Conservation (phyloP, 1,140 invertebrate genomes). For the Hyposmocoma kahamanoa region DNA sequence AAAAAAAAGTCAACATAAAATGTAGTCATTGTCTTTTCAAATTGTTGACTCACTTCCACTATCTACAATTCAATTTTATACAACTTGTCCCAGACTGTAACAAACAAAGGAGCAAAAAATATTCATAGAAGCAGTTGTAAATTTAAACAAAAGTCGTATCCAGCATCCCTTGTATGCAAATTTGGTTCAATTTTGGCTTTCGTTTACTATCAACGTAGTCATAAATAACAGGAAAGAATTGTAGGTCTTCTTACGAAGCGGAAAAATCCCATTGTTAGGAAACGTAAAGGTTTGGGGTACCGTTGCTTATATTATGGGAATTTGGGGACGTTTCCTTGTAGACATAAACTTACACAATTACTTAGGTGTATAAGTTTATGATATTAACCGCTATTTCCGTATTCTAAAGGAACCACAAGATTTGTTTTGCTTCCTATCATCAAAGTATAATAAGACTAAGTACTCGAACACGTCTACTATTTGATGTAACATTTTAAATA, state of each 20-base stretch:
- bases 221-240: constrained; percentile 36
- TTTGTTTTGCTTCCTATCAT: too few relatives aligned
- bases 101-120: neutral
- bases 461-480: too few relatives aligned
- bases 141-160: neutral
- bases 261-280: constrained; percentile 18
- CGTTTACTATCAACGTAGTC: constrained; percentile 32
- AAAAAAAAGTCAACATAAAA: too few relatives aligned
- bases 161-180: constrained; percentile 35
- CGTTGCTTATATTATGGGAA: too few relatives aligned
- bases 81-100: neutral
- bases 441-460: too few relatives aligned
- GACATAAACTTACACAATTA: too few relatives aligned
- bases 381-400: too few relatives aligned
- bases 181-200: constrained; percentile 36
- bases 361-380: too few relatives aligned
- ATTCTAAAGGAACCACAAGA: too few relatives aligned
- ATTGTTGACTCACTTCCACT: neutral
- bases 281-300: constrained; percentile 8
- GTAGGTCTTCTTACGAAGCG: constrained; percentile 20
- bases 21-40: too few relatives aligned
- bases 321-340: too few relatives aligned
- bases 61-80: neutral
- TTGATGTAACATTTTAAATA: too few relatives aligned
- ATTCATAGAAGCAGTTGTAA: neutral